Base-by-base conservation (phyloP, 2,113 vertebrate genomes). In the Macaca nemestrina region DNA sequence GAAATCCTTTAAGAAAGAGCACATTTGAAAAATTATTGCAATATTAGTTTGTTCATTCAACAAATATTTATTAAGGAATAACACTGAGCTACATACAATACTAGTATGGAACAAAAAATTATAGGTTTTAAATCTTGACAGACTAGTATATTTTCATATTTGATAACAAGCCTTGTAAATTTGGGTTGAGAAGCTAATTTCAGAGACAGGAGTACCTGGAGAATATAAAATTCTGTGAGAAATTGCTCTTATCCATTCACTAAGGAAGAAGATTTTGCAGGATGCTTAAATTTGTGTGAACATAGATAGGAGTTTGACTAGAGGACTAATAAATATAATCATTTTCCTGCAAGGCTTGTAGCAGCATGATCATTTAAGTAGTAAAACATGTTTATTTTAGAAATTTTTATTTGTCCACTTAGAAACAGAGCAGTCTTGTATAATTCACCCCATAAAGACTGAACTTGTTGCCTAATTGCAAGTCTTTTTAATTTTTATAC, bases 361-460 rank as follows among this genome's bases (percentile, higher is more conserved):
- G 38, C 2, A 50, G 45, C 16, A 35, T 70, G 52, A 9, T 45
- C 73, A 52, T 57, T 48, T 90, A n/a, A 45, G 25, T 8, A 94
- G 89, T 68, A 92, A 88, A 90, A 35, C 27, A 75, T 13, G 48
- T 40, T 90, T 90, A 64, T 81, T 92, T 96, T 52, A 86, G 78
- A 93, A 91, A 67, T 67, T 67, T 45, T 78, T 52, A 93, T 92
- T 73, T 94, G 52, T 73, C 13, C 45, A 70, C n/a, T 85, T 89
- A 83, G 89, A 95, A 78, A 70, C 17, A 94, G 64, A 73, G 3
- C 0, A 40, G 40, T 55, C 82, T 82, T 67, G 9, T 68, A 4
- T 35, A 50, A 82, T 78, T 93, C 40, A 55, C 55, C 27, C 79
- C 70, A 68, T 48, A 86, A 82, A 95, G 32, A 88, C 45, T 32